Base-by-base conservation (phyloP, 2,797 vertebrate species). In the Sphenopsis melanotis region DNA sequence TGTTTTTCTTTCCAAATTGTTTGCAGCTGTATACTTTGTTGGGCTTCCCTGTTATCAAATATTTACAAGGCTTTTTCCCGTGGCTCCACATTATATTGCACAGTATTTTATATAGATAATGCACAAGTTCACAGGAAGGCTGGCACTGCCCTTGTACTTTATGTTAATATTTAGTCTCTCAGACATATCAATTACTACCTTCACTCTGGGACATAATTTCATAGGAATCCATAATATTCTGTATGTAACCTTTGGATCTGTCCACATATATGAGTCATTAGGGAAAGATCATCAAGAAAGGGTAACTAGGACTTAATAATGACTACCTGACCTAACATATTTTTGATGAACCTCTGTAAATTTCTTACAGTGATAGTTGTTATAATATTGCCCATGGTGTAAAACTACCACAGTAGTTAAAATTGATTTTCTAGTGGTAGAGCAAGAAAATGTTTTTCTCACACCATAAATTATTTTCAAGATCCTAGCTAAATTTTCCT, bases 41-140 rank as follows among this genome's bases (percentile, higher is more conserved):
- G 36, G 26, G 61, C 79, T 95, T 97, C 80, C 90, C 75, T 86
- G 1, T 93, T 95, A 80, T 44, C 66, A 97, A 97, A 97, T 96
- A 96, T 96, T 98, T 97, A 65, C 83, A 53, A 52, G 83, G 55
- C 9, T 70, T 83, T 83, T 81, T 50, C 61, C 30, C 39, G 30
- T 57, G 50, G 49, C 61, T 84, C 37, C 26, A 21, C 44, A 9
- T 39, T 87, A 55, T 49, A 46, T 41, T 70, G 18, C 36, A 24
- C 32, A 65, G 41, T 5, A 10, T 11, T 17, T 84, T 55, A 22
- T 5, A 37, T 16, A 60, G 66, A 60, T 29, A 60, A 12, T 47
- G 15, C 46, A 41, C 23, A 26, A 60, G 36, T 89, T 66, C 57
- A n/a, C 32, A 55, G 59, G 12, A 70, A 65, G 70, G 56, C 49